phyloP scores from a whole-genome alignment of 2,888 invertebrate genomes.

The Drosophila anomalata region DNA sequence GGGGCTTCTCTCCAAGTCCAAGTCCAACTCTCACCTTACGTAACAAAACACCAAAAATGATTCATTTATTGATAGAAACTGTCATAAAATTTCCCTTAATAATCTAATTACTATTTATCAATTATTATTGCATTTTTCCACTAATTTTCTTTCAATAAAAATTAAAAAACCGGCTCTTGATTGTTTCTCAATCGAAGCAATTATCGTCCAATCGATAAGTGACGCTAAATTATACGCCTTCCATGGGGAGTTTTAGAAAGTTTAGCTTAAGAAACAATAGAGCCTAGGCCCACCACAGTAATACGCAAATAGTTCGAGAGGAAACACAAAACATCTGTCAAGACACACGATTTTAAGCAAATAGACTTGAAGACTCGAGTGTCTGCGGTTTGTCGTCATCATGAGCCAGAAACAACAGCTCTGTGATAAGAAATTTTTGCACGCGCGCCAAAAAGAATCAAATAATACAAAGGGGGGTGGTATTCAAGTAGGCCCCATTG shows the following conservation, averaged over 20 bases:
- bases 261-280: constrained; percentile 34
- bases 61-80: constrained; percentile 43
- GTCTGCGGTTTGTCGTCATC: constrained; percentile 52
- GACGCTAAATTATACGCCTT: constrained; percentile 41
- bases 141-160: constrained; percentile 5
- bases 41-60: constrained; percentile 49
- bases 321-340: constrained; percentile 60
- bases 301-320: constrained; percentile 16
- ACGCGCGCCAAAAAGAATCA: constrained; percentile 49
- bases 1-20: constrained; percentile 30
- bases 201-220: constrained; percentile 56
- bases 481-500: constrained; percentile 43
- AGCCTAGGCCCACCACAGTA: constrained; percentile 11
- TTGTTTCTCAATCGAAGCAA: constrained; percentile 13
- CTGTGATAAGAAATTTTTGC: constrained; percentile 48
- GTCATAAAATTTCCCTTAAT: constrained; percentile 38
- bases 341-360: constrained; percentile 40
- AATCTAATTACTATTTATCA: constrained; percentile 56
- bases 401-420: constrained; percentile 10
- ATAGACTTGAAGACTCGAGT: constrained; percentile 19
- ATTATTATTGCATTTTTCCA: constrained; percentile 20
- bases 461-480: constrained; percentile 10
- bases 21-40: constrained; percentile 36
- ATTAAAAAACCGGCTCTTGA: neutral
- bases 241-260: constrained; percentile 50